Evolutionary conservation across 2,797 vertebrate species (phyloP).

Genomic region (Phalanger gymnotis): DNA sequence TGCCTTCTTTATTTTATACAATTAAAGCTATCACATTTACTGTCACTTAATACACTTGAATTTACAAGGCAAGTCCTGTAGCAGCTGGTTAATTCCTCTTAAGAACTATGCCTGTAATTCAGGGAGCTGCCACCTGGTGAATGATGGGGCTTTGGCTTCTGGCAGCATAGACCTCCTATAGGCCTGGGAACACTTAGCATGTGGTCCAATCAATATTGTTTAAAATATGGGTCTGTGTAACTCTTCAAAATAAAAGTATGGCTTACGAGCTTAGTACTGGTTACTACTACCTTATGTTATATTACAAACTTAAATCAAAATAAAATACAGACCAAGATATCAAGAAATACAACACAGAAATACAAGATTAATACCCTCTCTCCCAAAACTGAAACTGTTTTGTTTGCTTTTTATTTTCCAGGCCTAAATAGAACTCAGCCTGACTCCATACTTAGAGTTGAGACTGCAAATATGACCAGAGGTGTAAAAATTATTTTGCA

Average conservation of each 20-base stretch:
- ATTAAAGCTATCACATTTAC: slow-evolving; percentile 48
- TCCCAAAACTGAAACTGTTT: not conserved
- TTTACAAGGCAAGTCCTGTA: slow-evolving; percentile 59
- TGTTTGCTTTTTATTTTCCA: slow-evolving; percentile 29
- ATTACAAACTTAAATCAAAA: not conserved
- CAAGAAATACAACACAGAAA: not conserved
- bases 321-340: slow-evolving; percentile 32
- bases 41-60: slow-evolving; percentile 41
- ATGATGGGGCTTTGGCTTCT: slow-evolving; percentile 48
- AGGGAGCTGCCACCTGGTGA: slow-evolving; percentile 58
- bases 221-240: slow-evolving; percentile 19
- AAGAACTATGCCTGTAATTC: slow-evolving; percentile 66
- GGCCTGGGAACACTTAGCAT: slow-evolving; percentile 39
- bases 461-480: slow-evolving; percentile 25
- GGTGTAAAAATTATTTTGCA: slow-evolving; percentile 50
- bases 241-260: slow-evolving; percentile 40
- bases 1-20: slow-evolving; percentile 21
- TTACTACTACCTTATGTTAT: not conserved
- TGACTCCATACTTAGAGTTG: slow-evolving; percentile 50
- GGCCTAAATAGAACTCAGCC: slow-evolving; percentile 8
- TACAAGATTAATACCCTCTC: not conserved
- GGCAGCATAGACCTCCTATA: not conserved
- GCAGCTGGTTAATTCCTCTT: slow-evolving; percentile 68
- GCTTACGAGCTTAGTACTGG: not conserved
- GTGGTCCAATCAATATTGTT: slow-evolving; percentile 42